phyloP scores from a whole-genome alignment of 2,888 invertebrate genomes.

The Achlya flavicornis region DNA sequence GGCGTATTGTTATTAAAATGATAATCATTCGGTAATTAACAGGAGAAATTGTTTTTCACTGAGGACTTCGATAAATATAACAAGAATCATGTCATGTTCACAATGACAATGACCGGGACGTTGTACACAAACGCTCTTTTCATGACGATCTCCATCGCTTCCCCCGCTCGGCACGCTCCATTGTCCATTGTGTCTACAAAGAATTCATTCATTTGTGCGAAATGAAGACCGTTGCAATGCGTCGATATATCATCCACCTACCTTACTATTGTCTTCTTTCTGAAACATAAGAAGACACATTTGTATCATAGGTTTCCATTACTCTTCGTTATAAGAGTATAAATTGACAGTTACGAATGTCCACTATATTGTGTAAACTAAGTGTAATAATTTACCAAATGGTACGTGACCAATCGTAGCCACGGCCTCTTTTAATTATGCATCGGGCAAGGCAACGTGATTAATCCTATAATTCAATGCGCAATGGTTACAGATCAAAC shows the following conservation, averaged over 20 bases:
- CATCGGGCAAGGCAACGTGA: conserved; percentile 35
- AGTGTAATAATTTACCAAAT: conserved; percentile 30
- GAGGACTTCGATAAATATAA: conserved; percentile 6
- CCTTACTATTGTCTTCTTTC: conserved; percentile 48
- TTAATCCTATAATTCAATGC: conserved; percentile 46
- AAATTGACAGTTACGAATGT: conserved; percentile 26
- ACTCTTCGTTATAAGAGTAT: conserved; percentile 18
- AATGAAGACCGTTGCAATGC: conserved; percentile 53
- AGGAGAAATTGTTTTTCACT: neutral
- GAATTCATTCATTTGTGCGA: conserved; percentile 70
- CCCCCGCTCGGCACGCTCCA: conserved; percentile 49
- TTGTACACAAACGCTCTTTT: conserved; percentile 35
- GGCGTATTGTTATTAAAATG: neutral
- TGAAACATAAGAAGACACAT: conserved; percentile 15
- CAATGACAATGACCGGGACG: conserved; percentile 11
- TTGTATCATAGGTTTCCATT: conserved; percentile 17
- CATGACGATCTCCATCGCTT: conserved; percentile 35
- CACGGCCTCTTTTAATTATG: conserved; percentile 49
- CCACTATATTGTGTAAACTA: conserved; percentile 30
- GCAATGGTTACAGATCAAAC: conserved; percentile 27
- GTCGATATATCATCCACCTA: conserved; percentile 51
- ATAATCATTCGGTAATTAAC: neutral
- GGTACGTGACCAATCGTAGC: conserved; percentile 53
- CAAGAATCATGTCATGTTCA: conserved; percentile 9
- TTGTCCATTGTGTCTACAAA: conserved; percentile 71